Percentiles rank a stretch among this genome's conserved stretches.
phyloP scores from a whole-genome alignment of 1,140 invertebrate species.

The Drosophila grimshawi region DNA sequence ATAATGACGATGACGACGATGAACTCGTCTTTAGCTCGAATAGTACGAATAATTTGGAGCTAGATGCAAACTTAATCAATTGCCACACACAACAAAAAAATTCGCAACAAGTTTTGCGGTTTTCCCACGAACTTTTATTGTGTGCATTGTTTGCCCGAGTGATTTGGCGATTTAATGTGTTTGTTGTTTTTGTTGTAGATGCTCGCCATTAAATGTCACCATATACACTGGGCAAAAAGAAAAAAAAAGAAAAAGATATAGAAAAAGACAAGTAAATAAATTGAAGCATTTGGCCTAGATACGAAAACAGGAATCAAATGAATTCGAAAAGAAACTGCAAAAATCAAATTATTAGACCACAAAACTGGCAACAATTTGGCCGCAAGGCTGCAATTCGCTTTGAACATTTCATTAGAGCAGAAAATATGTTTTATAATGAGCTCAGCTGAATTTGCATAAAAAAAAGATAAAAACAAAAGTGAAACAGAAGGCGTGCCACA shows the following conservation, averaged over 20 bases:
- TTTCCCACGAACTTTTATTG: constrained; percentile 52
- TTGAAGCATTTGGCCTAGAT: constrained; percentile 21
- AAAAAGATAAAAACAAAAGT: constrained; percentile 38
- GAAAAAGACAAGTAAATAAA: neutral
- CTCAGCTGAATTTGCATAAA: constrained; percentile 41
- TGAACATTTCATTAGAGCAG: constrained; percentile 65
- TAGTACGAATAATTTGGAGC: constrained; percentile 3
- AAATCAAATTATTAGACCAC: constrained; percentile 61
- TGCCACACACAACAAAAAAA: constrained; percentile 25
- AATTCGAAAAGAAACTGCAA: neutral
- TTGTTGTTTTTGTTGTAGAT: neutral
- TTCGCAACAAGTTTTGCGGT: constrained; percentile 51
- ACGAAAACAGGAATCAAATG: constrained; percentile 26
- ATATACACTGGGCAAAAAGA: constrained; percentile 39
- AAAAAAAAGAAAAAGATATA: neutral
- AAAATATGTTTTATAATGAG: constrained; percentile 63
- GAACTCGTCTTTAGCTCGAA: constrained; percentile 12
- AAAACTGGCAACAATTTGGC: constrained; percentile 26
- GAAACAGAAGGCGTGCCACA: constrained; percentile 56
- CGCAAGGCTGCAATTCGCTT: constrained; percentile 50
- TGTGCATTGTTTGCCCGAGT: constrained; percentile 42
- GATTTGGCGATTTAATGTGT: constrained; percentile 48
- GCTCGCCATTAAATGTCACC: constrained; percentile 40
- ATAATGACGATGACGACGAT: constrained; percentile 36
- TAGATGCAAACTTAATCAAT: constrained; percentile 34